Percentiles rank a stretch among this genome's conserved stretches.
phyloP scores from a whole-genome alignment of 2,888 invertebrate species.

The Phortica magna region DNA sequence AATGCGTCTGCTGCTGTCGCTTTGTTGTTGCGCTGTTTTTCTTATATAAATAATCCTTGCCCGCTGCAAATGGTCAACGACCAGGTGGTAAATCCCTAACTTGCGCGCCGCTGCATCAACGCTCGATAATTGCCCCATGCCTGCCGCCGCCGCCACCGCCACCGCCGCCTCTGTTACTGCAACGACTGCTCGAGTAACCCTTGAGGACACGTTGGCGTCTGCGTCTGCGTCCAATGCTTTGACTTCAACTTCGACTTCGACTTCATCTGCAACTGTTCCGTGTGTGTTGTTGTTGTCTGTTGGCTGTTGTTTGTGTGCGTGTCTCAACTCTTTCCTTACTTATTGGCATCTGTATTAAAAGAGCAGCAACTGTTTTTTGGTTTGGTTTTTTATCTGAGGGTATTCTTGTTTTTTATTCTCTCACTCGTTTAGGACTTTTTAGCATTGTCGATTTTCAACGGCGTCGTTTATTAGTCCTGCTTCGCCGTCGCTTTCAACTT shows the following conservation, averaged over 20 bases:
- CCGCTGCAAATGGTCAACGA: conserved; percentile 49
- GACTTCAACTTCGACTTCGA: conserved; percentile 65
- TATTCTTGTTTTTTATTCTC: conserved; percentile 34
- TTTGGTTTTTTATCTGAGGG: conserved; percentile 2
- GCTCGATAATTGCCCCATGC: conserved; percentile 9
- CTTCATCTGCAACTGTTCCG: conserved; percentile 47
- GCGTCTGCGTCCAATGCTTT: not conserved
- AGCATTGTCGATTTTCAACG: conserved; percentile 66
- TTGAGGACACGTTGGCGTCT: conserved; percentile 40
- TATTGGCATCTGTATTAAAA: conserved; percentile 63
- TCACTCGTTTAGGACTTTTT: conserved; percentile 41
- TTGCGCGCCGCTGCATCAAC: not conserved
- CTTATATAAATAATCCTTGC: conserved; percentile 53
- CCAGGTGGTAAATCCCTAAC: conserved; percentile 71
- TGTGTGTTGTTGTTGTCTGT: not conserved
- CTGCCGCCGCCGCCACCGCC: not conserved
- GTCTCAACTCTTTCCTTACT: conserved; percentile 47
- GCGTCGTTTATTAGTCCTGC: conserved; percentile 63
- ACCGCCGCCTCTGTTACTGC: not conserved
- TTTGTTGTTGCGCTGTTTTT: conserved; percentile 28
- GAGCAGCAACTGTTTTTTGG: conserved; percentile 40
- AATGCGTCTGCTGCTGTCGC: conserved; percentile 24
- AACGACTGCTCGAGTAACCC: conserved; percentile 31
- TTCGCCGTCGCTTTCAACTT: conserved; percentile 3
- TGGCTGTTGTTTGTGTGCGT: conserved; percentile 16